phyloP scores from a whole-genome alignment of 2,888 invertebrate species.

The Ashinkailepas kermadecensis region DNA sequence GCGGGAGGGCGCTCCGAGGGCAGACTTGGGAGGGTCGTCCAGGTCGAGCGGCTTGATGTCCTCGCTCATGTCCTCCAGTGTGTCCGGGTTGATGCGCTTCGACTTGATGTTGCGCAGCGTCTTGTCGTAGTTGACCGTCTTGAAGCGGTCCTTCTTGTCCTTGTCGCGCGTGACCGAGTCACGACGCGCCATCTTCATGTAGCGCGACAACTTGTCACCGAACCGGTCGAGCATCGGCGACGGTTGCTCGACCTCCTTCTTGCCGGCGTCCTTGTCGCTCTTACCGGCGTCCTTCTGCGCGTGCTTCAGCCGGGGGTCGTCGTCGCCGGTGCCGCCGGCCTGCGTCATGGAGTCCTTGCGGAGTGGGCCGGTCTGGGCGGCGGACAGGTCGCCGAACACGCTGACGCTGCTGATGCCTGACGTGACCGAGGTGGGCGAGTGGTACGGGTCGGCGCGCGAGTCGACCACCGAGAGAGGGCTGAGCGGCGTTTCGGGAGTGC shows the following conservation, averaged over 20 bases:
- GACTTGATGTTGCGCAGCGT: constrained; percentile 75
- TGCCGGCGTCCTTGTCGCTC: constrained; percentile 3
- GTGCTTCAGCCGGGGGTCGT: not conserved
- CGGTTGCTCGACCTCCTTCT: constrained; percentile 19
- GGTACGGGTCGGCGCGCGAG: not conserved
- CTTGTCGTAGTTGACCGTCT: constrained; percentile 78
- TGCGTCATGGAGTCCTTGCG: constrained; percentile 18
- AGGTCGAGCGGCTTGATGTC: constrained; percentile 46
- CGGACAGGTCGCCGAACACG: not conserved
- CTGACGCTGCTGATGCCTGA: not conserved
- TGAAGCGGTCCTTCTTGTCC: constrained; percentile 71
- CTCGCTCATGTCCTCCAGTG: constrained; percentile 56
- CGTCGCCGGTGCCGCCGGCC: not conserved
- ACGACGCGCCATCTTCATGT: constrained; percentile 76
- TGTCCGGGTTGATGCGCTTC: constrained; percentile 67
- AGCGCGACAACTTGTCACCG: constrained; percentile 76
- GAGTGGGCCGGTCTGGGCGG: not conserved
- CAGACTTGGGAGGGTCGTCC: constrained; percentile 21
- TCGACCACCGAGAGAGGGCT: constrained; percentile 15
- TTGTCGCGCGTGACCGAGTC: constrained; percentile 64
- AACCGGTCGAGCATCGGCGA: constrained; percentile 44
- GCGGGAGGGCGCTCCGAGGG: not conserved
- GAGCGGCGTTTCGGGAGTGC: constrained; percentile 14
- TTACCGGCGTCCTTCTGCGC: not conserved
- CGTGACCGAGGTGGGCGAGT: not conserved